phyloP scores from a whole-genome alignment of 2,888 invertebrate genomes.

The Stomorhina lunata region DNA sequence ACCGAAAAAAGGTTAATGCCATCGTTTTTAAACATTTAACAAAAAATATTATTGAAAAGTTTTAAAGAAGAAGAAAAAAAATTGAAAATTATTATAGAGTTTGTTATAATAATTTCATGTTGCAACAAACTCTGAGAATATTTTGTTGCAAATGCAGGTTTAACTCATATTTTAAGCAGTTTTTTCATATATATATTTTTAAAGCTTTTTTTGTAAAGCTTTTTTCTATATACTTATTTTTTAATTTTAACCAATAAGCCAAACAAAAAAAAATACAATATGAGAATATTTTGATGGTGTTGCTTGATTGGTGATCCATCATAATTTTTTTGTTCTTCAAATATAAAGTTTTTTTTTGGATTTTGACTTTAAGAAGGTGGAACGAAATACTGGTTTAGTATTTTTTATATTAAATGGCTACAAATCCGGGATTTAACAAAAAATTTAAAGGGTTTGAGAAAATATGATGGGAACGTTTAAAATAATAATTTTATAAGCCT shows the following conservation, averaged over 20 bases:
- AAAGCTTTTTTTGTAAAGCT: conserved; percentile 17
- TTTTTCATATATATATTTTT: conserved; percentile 39
- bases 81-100: conserved; percentile 63
- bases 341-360: conserved; percentile 8
- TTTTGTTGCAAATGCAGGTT: conserved; percentile 62
- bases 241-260: conserved; percentile 48
- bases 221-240: conserved; percentile 32
- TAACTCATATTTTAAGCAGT: conserved; percentile 36
- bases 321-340: conserved; percentile 71
- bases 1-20: conserved; percentile 59
- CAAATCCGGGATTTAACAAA: not conserved
- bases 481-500: too few species aligned
- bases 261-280: not conserved
- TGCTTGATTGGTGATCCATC: conserved; percentile 80
- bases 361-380: conserved; percentile 38
- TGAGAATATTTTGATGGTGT: conserved; percentile 72
- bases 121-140: conserved; percentile 46
- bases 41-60: conserved; percentile 37
- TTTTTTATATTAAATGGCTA: not conserved
- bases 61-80: conserved; percentile 4
- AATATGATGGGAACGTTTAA: not conserved
- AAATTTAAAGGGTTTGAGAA: too few species aligned
- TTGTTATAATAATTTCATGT: conserved; percentile 53
- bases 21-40: conserved; percentile 60
- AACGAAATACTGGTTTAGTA: not conserved